Evolutionary conservation across 2,113 vertebrate genomes (phyloP), one percentile per base, ranked within the genome.

Genomic region (Lycocorax pyrrhopterus): DNA sequence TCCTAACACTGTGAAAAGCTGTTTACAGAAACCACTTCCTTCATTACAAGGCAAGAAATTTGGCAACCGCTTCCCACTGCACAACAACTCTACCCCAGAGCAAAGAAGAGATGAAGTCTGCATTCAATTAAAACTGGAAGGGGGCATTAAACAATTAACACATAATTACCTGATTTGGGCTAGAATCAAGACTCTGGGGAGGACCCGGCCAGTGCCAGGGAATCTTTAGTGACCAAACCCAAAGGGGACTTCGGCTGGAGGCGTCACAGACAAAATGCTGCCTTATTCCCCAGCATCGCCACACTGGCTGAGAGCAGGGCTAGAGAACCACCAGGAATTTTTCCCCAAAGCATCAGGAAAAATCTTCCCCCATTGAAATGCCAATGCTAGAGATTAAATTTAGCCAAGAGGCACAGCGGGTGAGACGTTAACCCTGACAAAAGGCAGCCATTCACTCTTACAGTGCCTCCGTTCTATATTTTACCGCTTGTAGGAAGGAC

Each of bases 1-100:
- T 96, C 90, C 93, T 71, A 84, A 78, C 47, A 56, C 85, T 84
- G 86, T 25, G 37, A 90, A 94, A 95, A 95, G 64, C 87, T 96
- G 96, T 97, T 96, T 97, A 96, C 96, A 96, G 94, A 95, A 96
- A 97, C 95, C 94, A 96, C 94, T 97, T 96, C 89, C 94, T 96
- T 93, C 85, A 78, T 96, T 96, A 96, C 56, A 1, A 96, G 88
- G 94, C 88, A 94, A 95, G 94, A 96, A 93, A 96, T 84, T 75
- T 95, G 93, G 93, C 94, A 95, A 90, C 83, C 14, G 35, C 53
- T 88, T 92, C 41, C 22, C 64, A 26, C 88, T 27, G 30, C 56
- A 84, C 83, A 95, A 90, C 90, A 90, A 84, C 64, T 64, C 85
- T 95, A 79, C 93, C 87, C 84, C 87, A 96, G 84, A 95, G 93